Conservation (phyloP, 2,113 vertebrate species). For the Dipodomys ordii region DNA sequence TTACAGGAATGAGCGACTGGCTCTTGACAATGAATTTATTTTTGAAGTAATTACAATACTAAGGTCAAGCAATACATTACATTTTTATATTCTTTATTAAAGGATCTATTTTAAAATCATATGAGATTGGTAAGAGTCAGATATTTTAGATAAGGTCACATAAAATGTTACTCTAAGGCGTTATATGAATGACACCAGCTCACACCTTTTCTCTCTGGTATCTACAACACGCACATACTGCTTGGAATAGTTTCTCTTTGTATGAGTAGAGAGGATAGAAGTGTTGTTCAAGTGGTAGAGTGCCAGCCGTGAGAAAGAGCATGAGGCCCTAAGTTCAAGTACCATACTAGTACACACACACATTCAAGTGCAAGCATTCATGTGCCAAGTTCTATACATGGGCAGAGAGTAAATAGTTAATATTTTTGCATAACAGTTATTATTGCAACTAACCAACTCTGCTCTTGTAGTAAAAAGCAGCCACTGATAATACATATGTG, state of each 20-base stretch:
- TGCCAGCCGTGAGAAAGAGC: too few relatives aligned
- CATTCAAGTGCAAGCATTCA: neutral
- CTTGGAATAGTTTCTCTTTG: too few relatives aligned
- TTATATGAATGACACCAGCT: neutral
- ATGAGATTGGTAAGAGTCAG: neutral
- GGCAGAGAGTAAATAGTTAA: neutral
- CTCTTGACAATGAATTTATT: slow-evolving; percentile 5
- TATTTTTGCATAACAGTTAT: neutral
- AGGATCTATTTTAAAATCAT: slow-evolving; percentile 34
- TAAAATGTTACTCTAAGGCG: slow-evolving; percentile 34
- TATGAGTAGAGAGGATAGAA: too few relatives aligned
- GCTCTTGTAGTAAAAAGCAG: neutral
- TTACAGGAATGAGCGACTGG: too few relatives aligned
- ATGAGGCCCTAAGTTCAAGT: too few relatives aligned
- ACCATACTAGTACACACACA: too few relatives aligned
- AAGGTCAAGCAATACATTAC: neutral
- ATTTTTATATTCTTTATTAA: slow-evolving; percentile 3
- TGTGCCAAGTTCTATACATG: neutral
- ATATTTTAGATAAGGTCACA: neutral
- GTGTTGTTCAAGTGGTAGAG: too few relatives aligned
- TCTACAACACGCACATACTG: neutral
- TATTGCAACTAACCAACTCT: neutral
- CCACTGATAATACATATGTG: neutral
- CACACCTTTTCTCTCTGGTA: neutral
- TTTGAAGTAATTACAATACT: slow-evolving; percentile 10